Evolutionary conservation across 2,888 invertebrate genomes (phyloP).

Genomic region (Melitaea athalia): DNA sequence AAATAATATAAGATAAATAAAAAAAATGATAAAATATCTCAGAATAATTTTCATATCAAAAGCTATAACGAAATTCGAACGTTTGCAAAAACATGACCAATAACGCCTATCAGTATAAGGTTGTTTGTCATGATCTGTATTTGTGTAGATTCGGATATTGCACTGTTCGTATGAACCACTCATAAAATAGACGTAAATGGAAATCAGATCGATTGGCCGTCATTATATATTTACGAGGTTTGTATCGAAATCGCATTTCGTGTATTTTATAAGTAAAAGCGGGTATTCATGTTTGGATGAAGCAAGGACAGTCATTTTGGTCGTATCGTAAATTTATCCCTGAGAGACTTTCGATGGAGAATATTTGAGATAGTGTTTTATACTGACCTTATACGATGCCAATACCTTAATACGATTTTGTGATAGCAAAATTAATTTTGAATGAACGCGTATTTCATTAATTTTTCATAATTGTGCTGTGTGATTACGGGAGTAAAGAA

Average conservation of each 20-base stretch:
- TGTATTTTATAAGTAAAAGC: slow-evolving; percentile 12
- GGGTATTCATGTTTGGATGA: background rate
- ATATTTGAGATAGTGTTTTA: too few species aligned
- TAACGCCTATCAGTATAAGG: background rate
- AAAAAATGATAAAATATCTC: background rate
- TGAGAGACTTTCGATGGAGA: background rate
- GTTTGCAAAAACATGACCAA: slow-evolving; percentile 8
- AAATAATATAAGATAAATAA: background rate
- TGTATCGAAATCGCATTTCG: slow-evolving; percentile 20
- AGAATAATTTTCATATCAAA: background rate
- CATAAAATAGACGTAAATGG: slow-evolving; percentile 31
- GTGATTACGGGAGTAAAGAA: too few species aligned
- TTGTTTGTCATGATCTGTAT: slow-evolving; percentile 13
- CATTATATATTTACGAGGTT: slow-evolving; percentile 38
- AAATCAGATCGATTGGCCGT: slow-evolving; percentile 26
- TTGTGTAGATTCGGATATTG: slow-evolving; percentile 18
- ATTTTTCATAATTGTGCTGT: too few species aligned
- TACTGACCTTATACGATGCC: too few species aligned
- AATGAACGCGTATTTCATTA: too few species aligned
- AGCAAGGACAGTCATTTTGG: background rate
- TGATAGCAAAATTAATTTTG: too few species aligned
- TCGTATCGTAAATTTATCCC: too few species aligned
- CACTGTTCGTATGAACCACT: slow-evolving; percentile 20
- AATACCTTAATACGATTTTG: too few species aligned
- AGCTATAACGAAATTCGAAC: background rate